Evolutionary conservation across 2,113 vertebrate genomes (phyloP).

Genomic region (Gulo gulo): DNA sequence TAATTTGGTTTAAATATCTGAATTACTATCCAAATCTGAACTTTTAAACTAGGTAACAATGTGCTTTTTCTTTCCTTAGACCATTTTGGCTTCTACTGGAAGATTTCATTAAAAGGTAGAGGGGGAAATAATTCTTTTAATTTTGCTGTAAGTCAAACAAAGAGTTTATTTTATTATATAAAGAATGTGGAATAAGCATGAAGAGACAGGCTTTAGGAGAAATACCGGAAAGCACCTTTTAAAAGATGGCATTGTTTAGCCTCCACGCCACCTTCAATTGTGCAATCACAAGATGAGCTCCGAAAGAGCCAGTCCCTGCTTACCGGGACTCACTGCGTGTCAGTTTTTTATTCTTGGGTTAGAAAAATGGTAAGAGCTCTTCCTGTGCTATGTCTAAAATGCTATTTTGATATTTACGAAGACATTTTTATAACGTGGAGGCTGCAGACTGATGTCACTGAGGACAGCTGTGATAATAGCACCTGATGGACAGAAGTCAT

Average conservation of each 20-base stretch:
- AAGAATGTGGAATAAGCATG: constrained; percentile 55
- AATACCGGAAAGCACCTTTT: not conserved
- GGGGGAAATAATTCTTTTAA: constrained; percentile 36
- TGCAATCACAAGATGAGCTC: not conserved
- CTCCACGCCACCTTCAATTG: not conserved
- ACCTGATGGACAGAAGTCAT: not conserved
- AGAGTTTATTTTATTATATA: constrained; percentile 47
- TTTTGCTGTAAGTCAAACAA: constrained; percentile 62
- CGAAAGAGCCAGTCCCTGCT: not conserved
- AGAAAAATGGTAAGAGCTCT: not conserved
- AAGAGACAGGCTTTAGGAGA: constrained; percentile 47
- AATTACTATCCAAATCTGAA: constrained; percentile 8
- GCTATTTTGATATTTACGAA: not conserved
- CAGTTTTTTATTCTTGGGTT: constrained; percentile 4
- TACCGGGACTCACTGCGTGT: not conserved
- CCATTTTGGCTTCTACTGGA: constrained; percentile 42
- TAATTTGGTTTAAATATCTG: constrained; percentile 17
- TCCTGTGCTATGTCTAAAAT: not conserved
- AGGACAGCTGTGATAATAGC: not conserved
- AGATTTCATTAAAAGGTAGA: constrained; percentile 65
- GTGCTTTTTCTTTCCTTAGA: constrained; percentile 48
- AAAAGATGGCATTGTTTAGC: not conserved
- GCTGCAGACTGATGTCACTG: not conserved
- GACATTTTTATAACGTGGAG: not conserved
- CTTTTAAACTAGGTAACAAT: constrained; percentile 32